Evolutionary conservation across 2,797 vertebrate species (phyloP).

Genomic region (Micrastur ruficollis): DNA sequence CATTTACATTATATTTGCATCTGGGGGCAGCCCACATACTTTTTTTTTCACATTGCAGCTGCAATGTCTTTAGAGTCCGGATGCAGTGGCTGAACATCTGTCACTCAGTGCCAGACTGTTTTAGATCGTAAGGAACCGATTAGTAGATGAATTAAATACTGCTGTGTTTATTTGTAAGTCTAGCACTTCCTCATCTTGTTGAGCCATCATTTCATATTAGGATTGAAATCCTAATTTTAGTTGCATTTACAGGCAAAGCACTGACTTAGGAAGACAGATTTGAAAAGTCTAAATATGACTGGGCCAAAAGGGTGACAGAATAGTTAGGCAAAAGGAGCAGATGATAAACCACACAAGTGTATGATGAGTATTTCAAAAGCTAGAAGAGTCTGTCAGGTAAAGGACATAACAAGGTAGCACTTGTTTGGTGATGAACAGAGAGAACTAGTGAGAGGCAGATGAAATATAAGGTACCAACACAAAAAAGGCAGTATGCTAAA

Average conservation of each 20-base stretch:
- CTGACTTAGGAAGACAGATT: neutral
- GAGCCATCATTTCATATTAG: constrained; percentile 35
- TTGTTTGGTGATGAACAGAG: neutral
- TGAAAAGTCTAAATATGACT: neutral
- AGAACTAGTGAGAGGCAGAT: neutral
- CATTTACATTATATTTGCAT: constrained; percentile 24
- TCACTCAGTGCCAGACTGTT: neutral
- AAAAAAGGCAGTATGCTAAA: neutral
- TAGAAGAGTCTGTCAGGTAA: neutral
- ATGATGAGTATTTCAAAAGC: neutral
- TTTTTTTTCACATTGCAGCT: constrained; percentile 10
- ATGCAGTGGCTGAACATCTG: neutral
- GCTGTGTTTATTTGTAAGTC: constrained; percentile 3
- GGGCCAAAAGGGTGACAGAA: neutral
- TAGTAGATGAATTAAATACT: neutral
- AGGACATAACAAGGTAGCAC: neutral
- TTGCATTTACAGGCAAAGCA: neutral
- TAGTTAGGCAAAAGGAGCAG: neutral
- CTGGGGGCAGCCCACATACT: neutral
- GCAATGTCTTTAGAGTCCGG: neutral
- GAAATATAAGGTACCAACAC: neutral
- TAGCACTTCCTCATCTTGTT: constrained; percentile 32
- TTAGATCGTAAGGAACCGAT: neutral
- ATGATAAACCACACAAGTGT: neutral
- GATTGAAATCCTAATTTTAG: constrained; percentile 32